Evolutionary conservation across 2,888 invertebrate species (phyloP).

Genomic region (Iphiclides podalirius): DNA sequence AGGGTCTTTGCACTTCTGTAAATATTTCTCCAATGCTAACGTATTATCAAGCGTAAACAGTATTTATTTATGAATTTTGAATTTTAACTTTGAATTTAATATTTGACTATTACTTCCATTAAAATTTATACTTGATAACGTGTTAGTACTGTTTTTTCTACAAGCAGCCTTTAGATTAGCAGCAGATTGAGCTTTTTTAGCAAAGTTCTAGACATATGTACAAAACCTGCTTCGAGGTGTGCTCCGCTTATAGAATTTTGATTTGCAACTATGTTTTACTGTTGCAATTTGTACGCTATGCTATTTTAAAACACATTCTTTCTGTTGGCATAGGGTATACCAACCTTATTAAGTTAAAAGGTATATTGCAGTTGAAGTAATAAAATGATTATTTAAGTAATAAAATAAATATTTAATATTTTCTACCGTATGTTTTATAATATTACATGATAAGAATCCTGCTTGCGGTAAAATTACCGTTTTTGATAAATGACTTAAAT

Average conservation of each 20-base stretch:
- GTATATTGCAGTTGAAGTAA: conserved; percentile 2
- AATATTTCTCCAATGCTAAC: conserved; percentile 12
- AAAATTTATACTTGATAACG: conserved; percentile 6
- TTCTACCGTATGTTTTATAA: too few relatives aligned
- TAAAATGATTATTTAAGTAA: too few relatives aligned
- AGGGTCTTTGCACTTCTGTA: conserved; percentile 11
- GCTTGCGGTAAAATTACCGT: too few relatives aligned
- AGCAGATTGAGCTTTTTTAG: conserved; percentile 14
- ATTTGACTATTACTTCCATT: too few relatives aligned
- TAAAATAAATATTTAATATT: too few relatives aligned
- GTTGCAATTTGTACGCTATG: conserved; percentile 16
- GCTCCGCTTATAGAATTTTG: conserved; percentile 19
- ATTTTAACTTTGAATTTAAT: neutral
- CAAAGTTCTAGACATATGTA: conserved; percentile 19
- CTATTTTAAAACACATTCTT: neutral
- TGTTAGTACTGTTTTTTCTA: conserved; percentile 7
- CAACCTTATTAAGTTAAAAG: neutral
- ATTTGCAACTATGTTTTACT: conserved; percentile 8
- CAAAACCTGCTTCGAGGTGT: conserved; percentile 21
- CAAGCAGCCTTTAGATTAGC: conserved; percentile 14
- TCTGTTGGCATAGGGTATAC: conserved; percentile 9
- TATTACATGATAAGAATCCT: too few relatives aligned
- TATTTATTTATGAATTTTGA: neutral
- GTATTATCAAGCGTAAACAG: conserved; percentile 1
- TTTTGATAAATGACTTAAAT: too few relatives aligned